Conservation (phyloP, 2,888 invertebrate genomes). For the Drosophila atripex region DNA sequence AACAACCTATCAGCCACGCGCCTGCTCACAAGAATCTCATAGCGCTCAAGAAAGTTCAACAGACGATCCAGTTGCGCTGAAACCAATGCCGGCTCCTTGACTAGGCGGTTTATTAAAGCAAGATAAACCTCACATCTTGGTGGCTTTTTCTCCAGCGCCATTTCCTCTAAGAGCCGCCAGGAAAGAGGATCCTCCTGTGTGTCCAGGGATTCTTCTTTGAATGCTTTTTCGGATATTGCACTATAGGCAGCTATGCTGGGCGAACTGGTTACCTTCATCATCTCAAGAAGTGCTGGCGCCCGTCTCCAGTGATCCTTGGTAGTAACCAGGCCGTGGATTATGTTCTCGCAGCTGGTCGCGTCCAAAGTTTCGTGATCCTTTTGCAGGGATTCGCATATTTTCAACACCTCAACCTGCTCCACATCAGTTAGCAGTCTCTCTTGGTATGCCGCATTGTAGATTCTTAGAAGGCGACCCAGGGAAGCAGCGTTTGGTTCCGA, state of each 20-base stretch:
- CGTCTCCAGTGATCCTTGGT: constrained; percentile 89
- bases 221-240: constrained; percentile 86
- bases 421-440: constrained; percentile 80
- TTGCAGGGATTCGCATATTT: constrained; percentile 82
- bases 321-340: constrained; percentile 87
- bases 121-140: constrained; percentile 85
- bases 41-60: constrained; percentile 85
- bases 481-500: constrained; percentile 86
- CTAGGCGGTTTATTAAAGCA: constrained; percentile 85
- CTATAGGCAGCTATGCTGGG: constrained; percentile 85
- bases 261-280: constrained; percentile 85
- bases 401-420: constrained; percentile 86
- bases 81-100: constrained; percentile 81
- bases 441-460: constrained; percentile 84
- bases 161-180: constrained; percentile 86
- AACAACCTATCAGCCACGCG: constrained; percentile 71
- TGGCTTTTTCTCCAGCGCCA: constrained; percentile 84
- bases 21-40: constrained; percentile 84
- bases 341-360: constrained; percentile 85
- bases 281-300: constrained; percentile 86
- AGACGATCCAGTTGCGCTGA: constrained; percentile 85
- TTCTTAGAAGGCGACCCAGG: constrained; percentile 85
- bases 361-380: constrained; percentile 86
- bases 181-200: constrained; percentile 84
- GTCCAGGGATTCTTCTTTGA: constrained; percentile 77